Conservation (phyloP, 2,888 invertebrate genomes). For the Machimus atricapillus region DNA sequence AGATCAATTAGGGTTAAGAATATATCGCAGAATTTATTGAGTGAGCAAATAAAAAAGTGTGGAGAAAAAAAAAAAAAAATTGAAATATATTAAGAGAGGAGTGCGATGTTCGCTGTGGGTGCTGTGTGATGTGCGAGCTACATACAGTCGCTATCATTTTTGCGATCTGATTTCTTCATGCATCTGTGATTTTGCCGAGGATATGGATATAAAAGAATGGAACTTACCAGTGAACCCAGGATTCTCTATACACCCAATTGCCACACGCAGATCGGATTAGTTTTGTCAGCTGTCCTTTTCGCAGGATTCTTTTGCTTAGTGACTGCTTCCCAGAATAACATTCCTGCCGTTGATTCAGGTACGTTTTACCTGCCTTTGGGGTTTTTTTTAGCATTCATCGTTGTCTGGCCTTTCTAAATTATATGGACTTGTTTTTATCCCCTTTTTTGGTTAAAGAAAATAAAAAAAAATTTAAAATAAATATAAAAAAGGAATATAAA, state of each 20-base stretch:
- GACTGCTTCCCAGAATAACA: slow-evolving; percentile 31
- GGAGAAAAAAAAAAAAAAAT: not conserved
- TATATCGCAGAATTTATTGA: slow-evolving; percentile 21
- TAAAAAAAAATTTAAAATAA: not conserved
- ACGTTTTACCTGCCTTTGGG: not conserved
- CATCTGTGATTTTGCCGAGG: slow-evolving; percentile 13
- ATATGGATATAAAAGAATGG: slow-evolving; percentile 38
- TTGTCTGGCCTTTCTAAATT: slow-evolving; percentile 28
- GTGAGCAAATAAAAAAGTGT: not conserved
- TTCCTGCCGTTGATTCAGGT: slow-evolving; percentile 26
- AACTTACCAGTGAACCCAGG: slow-evolving; percentile 14
- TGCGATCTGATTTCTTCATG: not conserved
- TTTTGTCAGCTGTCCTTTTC: not conserved
- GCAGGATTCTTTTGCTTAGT: slow-evolving; percentile 27
- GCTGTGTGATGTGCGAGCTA: not conserved
- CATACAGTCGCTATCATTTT: not conserved
- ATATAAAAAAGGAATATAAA: not conserved
- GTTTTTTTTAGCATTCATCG: not conserved
- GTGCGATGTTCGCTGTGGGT: not conserved
- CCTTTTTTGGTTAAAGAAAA: not conserved
- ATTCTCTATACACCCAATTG: not conserved
- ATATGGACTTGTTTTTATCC: slow-evolving; percentile 3
- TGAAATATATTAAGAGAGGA: not conserved
- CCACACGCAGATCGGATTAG: slow-evolving; percentile 23
- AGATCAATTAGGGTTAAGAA: slow-evolving; percentile 46